Evolutionary conservation across 2,888 invertebrate genomes (phyloP).

Genomic region (Onthophagus sagittarius): DNA sequence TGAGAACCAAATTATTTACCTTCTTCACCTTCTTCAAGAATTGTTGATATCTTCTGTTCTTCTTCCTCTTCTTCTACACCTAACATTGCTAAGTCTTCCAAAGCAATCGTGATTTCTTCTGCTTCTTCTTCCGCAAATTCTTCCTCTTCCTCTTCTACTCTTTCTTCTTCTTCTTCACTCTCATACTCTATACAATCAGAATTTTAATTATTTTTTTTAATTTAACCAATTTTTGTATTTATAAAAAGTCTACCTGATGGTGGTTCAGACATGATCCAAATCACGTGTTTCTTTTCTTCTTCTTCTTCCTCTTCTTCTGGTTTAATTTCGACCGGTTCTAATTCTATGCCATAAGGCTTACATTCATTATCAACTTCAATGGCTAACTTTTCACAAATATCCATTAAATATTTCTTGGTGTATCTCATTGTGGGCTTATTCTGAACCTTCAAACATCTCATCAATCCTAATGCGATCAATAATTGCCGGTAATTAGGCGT

Average conservation of each 20-base stretch:
- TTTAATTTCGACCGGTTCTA: neutral
- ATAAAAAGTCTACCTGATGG: constrained; percentile 13
- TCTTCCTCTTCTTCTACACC: neutral
- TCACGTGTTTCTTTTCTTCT: constrained; percentile 18
- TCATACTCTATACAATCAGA: neutral
- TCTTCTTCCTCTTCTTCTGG: constrained; percentile 9
- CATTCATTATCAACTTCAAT: constrained; percentile 25
- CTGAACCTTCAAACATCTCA: constrained; percentile 17
- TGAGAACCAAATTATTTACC: neutral
- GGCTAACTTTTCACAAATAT: constrained; percentile 27
- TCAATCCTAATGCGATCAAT: constrained; percentile 23
- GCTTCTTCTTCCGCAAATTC: constrained; percentile 1
- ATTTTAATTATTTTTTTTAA: neutral
- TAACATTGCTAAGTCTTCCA: neutral
- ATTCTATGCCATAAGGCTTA: constrained; percentile 23
- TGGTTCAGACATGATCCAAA: constrained; percentile 17
- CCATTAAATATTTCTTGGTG: constrained; percentile 24
- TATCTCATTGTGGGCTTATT: constrained; percentile 17
- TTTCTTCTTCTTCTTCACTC: constrained; percentile 12
- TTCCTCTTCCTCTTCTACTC: constrained; percentile 1
- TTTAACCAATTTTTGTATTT: neutral
- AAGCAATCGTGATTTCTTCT: neutral
- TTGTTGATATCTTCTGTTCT: neutral
- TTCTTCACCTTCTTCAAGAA: constrained; percentile 13
- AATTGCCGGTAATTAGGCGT: constrained; percentile 28